These are phyloP conservation scores for Cyphotilapia sp. DNA, from an alignment of 2,113 vertebrate species.

Conservation along the genomic window DNA sequence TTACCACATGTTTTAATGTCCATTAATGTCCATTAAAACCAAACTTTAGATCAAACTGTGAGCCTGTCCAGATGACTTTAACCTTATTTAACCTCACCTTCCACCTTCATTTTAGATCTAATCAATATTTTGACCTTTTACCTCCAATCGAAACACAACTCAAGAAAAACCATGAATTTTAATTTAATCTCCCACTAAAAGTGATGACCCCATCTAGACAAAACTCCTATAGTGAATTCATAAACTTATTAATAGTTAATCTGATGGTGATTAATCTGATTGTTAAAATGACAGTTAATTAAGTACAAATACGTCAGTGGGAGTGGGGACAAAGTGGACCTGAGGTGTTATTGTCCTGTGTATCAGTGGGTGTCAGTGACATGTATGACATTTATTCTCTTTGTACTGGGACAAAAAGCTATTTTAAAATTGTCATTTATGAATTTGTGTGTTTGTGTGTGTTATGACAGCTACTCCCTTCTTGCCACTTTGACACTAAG, in stretches of 20 bases:
- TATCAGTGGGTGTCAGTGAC: background rate
- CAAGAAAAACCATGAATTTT: background rate
- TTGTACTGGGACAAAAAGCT: background rate
- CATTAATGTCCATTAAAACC: background rate
- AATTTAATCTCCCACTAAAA: background rate
- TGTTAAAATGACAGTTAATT: background rate
- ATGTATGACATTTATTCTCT: conserved; percentile 12
- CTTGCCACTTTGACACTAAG: background rate
- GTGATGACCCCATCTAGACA: background rate
- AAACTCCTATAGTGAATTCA: background rate
- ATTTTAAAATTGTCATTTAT: conserved; percentile 1
- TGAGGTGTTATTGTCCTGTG: background rate
- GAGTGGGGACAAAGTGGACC: background rate
- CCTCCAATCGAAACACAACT: background rate
- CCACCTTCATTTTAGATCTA: background rate
- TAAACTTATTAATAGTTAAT: background rate
- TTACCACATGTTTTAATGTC: background rate
- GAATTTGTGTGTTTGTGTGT: background rate
- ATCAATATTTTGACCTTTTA: background rate
- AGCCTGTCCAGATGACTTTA: background rate
- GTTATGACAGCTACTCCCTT: conserved; percentile 18
- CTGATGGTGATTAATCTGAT: background rate
- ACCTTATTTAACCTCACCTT: background rate
- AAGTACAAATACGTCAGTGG: background rate
- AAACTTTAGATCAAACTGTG: background rate